phyloP scores from a whole-genome alignment of 2,113 vertebrate genomes.

The Hylia prasina region DNA sequence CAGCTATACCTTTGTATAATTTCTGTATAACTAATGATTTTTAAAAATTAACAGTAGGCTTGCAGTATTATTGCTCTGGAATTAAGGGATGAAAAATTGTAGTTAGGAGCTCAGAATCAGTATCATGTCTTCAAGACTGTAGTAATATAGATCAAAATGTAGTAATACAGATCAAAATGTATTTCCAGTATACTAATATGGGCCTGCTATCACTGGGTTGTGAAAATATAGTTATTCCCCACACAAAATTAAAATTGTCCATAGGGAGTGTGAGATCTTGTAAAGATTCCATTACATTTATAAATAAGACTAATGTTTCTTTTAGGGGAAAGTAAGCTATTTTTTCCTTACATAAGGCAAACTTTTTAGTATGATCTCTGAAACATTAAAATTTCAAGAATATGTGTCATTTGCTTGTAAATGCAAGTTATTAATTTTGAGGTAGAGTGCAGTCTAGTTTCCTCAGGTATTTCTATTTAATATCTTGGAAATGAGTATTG shows the following conservation, averaged over 20 bases:
- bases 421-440: neutral
- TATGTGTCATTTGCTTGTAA: neutral
- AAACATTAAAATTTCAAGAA: neutral
- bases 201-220: neutral
- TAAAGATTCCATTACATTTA: neutral
- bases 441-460: neutral
- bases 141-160: neutral
- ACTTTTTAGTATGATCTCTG: neutral
- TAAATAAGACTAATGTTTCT: neutral
- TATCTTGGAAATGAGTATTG: neutral
- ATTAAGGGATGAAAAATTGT: neutral
- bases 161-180: neutral
- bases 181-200: neutral
- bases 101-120: neutral
- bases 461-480: neutral
- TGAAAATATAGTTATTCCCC: neutral
- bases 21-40: neutral
- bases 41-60: neutral
- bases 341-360: neutral
- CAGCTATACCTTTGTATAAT: neutral
- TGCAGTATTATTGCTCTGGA: neutral
- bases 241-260: neutral
- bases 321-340: neutral
- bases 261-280: neutral
- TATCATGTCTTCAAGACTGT: neutral